Base-by-base conservation (phyloP, 2,113 vertebrate genomes). In the Lasiurus borealis region DNA sequence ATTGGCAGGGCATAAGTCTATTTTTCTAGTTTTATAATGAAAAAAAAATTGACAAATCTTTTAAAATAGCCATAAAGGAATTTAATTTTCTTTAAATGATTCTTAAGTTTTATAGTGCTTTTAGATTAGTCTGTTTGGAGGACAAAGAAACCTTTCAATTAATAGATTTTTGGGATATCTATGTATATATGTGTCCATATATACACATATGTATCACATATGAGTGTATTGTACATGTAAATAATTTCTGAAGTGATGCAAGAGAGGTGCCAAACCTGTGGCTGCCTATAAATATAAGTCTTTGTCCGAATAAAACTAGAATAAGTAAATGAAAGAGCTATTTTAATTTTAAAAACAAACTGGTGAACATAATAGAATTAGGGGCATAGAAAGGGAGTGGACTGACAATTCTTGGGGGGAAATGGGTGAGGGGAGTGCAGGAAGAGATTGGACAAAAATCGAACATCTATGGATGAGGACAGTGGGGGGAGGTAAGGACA, bases 291-390 rank as follows among this genome's bases (percentile, higher is more conserved):
- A 68, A 62, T 89, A 27, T 6, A 57, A n/a, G 64, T 95, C 27
- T 95, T 83, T 66, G 34, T 72, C 19, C 77, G 57, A 77, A 13
- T 64, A 54, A 64, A 57, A 72, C 31, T 95, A 86, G n/a, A 88
- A 4, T 89, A 90, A 62, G 5, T 88, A 84, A 85, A 85, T 84
- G 54, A 93, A 36, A 78, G 57, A 94, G 8, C 44, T 82, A 23
- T 92, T 86, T 94, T 71, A 34, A 78, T 93, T 90, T 94, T 84
- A 29, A 78, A 62, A 86, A 18, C 89, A 84, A 85, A 57, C 52
- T 52, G 52, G 52, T 52, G 52, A 21, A 19, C 21, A 57, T 57
- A 57, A 21, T 57, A 57, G 54, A 57, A 57, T 57, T 19, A 57
- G 19, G 54, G 54, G 18, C 54, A 57, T 57, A 57, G 54, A 57